phyloP scores from a whole-genome alignment of 2,113 vertebrate species.

The Tinamus guttatus region DNA sequence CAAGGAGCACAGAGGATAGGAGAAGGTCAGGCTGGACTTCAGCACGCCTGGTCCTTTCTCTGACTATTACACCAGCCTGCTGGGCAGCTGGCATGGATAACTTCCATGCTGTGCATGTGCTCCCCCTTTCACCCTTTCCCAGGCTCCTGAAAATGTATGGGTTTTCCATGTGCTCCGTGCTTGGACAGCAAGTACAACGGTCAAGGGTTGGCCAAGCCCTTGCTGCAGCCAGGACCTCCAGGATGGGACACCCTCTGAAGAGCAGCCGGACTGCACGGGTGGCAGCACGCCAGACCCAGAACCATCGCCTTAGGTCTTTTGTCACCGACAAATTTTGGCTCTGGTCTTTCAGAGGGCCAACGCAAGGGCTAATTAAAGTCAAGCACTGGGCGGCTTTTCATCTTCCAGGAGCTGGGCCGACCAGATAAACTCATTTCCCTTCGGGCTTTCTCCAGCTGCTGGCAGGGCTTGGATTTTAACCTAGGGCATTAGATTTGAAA shows the following conservation, averaged over 20 bases:
- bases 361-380: not conserved
- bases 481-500: not conserved
- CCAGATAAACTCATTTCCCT: not conserved
- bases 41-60: not conserved
- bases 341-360: not conserved
- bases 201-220: not conserved
- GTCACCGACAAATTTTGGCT: not conserved
- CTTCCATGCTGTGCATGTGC: not conserved
- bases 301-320: not conserved
- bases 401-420: not conserved
- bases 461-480: constrained; percentile 29
- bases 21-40: not conserved
- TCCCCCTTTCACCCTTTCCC: not conserved
- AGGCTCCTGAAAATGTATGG: fast-evolving
- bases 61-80: not conserved
- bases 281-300: fast-evolving
- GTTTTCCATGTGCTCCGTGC: not conserved
- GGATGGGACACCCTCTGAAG: not conserved
- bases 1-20: not conserved
- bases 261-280: not conserved
- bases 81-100: not conserved
- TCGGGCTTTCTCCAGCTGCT: constrained; percentile 12
- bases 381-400: not conserved
- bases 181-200: not conserved
- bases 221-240: not conserved